A percentile compares a stretch with the other conserved stretches of the same genome.
Conservation (phyloP, 53 echinoderm and acorn worm genomes). For the Paelopatides confundens region DNA sequence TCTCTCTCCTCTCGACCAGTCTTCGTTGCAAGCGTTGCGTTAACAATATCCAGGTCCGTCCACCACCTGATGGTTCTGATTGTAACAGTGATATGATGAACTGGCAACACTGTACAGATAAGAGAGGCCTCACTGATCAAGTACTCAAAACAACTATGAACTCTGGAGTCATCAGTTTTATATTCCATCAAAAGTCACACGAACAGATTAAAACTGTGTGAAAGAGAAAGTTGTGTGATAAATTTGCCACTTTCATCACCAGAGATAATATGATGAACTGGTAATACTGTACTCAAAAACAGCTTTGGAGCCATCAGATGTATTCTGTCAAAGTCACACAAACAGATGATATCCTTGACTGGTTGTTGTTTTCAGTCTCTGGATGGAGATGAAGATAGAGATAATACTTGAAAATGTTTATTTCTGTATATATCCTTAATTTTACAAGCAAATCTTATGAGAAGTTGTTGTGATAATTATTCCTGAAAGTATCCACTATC, state of each 20-base stretch:
- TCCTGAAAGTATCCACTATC: too few species aligned
- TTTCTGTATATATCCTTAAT: too few species aligned
- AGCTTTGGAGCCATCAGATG: too few species aligned
- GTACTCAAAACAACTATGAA: conserved; percentile 78
- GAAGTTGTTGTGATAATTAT: too few species aligned
- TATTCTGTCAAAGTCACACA: too few species aligned
- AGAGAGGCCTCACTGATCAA: conserved; percentile 74
- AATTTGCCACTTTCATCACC: neutral
- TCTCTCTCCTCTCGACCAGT: conserved; percentile 38
- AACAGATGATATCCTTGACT: too few species aligned
- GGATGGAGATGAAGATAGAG: too few species aligned
- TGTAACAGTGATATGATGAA: conserved; percentile 90
- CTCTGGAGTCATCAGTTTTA: conserved; percentile 77
- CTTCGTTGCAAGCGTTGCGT: conserved; percentile 93
- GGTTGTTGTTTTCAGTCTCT: too few species aligned
- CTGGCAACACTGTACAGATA: conserved; percentile 92
- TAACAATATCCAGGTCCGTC: conserved; percentile 89
- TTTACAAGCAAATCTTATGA: too few species aligned
- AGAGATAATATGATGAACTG: neutral
- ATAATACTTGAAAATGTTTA: too few species aligned
- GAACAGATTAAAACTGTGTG: conserved; percentile 97
- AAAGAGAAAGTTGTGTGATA: neutral
- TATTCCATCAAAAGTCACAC: conserved; percentile 95
- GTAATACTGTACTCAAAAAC: neutral
- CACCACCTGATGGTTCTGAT: conserved; percentile 79